Evolutionary conservation across 1,140 invertebrate genomes (phyloP), one percentile per base, ranked within the genome.

Genomic region (Oscheius sp.): DNA sequence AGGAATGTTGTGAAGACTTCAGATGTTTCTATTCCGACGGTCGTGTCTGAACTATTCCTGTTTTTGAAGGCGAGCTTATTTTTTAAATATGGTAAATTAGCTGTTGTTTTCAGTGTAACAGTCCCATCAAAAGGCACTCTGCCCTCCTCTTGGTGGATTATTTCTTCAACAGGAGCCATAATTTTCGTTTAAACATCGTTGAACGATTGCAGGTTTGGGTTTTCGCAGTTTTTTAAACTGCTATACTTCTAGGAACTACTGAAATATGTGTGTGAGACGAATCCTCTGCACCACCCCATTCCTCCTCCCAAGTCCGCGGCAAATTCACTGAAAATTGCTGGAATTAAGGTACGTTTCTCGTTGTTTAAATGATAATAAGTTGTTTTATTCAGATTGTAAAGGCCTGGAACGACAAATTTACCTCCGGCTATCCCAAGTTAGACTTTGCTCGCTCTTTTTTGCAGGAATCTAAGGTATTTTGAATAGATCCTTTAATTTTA

Each of bases 361-460:
- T 55, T n/a, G 10, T 42, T 42, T 42, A 42, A 42, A 10, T 42
- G 10, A 10, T n/a, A 10, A 42, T 10, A 42, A 13, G 49, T 20
- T 55, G 15, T 26, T 7, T 55, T 15, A 20, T 23, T 42, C 38
- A 42, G 38, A n/a, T n/a, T 42, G 23, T 59, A 20, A 59, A 59
- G 55, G 55, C 55, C 13, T 63, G 61, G 61, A 26, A 63, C 61
- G 61, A 63, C 28, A 63, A 63, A 26, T 63, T 63, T 32, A 13
- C 18, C 18, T 10, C 31, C 36, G 61, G 61, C 32, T 63, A 63
- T 32, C 32, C 36, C 31, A 34, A 34, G 15, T 32, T 63, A 10
- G 32, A 63, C 32, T 34, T 34, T 26, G 31, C 35, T 1, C 10
- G 18, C 18, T n/a, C 31, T 18, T 63, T 63, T 34, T 32, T 63